Evolutionary conservation across 1,140 invertebrate genomes (phyloP).

Genomic region (Solenopsis invicta): DNA sequence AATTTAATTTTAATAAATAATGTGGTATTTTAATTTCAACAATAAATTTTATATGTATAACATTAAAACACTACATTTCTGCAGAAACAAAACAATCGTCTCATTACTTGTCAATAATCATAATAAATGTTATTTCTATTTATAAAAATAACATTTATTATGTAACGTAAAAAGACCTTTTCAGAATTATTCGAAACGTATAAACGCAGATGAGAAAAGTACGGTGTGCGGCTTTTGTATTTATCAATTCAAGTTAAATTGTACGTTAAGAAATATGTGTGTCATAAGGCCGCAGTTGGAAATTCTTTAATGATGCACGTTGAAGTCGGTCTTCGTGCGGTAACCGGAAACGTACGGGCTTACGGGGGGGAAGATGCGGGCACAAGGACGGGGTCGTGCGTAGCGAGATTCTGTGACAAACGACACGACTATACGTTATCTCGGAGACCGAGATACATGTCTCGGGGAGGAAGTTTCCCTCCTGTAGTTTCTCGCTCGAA

Average conservation of each 20-base stretch:
- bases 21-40: not conserved
- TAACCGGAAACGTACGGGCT: conserved; percentile 57
- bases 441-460: conserved; percentile 61
- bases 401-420: conserved; percentile 62
- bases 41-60: not conserved
- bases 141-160: too few species aligned
- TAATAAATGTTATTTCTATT: not conserved
- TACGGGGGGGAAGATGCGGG: conserved; percentile 25
- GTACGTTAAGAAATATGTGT: conserved; percentile 55
- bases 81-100: not conserved
- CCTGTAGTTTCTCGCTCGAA: conserved; percentile 59
- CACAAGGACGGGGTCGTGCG: conserved; percentile 39
- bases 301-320: conserved; percentile 62
- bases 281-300: conserved; percentile 45
- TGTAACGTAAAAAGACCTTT: not conserved
- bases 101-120: not conserved
- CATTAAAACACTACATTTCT: not conserved
- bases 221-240: conserved; percentile 2
- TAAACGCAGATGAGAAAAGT: not conserved
- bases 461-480: conserved; percentile 49
- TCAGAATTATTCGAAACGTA: not conserved
- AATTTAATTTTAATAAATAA: conserved; percentile 11
- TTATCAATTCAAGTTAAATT: conserved; percentile 59
- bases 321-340: conserved; percentile 35
- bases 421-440: conserved; percentile 59